phyloP scores from a whole-genome alignment of 2,888 invertebrate genomes.

The Chironomus tentans region DNA sequence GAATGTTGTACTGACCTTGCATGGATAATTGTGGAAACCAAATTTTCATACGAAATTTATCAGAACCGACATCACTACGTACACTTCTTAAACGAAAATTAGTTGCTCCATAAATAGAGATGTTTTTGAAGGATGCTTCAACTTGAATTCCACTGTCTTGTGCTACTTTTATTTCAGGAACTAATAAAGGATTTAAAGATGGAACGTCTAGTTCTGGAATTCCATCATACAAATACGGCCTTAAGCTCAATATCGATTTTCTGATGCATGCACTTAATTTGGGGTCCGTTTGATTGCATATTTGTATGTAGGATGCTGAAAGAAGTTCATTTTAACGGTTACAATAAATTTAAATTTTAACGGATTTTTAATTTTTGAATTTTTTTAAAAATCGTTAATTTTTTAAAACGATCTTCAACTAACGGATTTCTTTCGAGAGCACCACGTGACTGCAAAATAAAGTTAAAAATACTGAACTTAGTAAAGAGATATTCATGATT shows the following conservation, averaged over 20 bases:
- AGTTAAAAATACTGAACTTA: not conserved
- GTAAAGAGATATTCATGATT: not conserved
- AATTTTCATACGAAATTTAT: conserved; percentile 51
- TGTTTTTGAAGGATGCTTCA: conserved; percentile 56
- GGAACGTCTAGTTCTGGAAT: conserved; percentile 62
- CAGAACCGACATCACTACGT: conserved; percentile 50
- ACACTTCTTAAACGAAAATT: conserved; percentile 55
- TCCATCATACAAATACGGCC: conserved; percentile 50
- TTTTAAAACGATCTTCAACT: not conserved
- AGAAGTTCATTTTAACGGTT: too few species aligned
- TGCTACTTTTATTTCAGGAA: conserved; percentile 59
- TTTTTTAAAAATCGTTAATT: too few species aligned
- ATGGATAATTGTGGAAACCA: conserved; percentile 55
- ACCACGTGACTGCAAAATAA: not conserved
- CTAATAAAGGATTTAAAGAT: conserved; percentile 57
- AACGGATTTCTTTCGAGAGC: not conserved
- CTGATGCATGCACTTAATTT: conserved; percentile 53
- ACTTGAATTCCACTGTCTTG: conserved; percentile 61
- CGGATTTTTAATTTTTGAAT: too few species aligned
- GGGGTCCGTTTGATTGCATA: conserved; percentile 56
- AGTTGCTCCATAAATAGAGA: conserved; percentile 54
- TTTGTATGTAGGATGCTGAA: conserved; percentile 57
- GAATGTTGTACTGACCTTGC: conserved; percentile 55
- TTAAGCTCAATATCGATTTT: conserved; percentile 50
- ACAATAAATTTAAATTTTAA: not conserved